Evolutionary conservation across 2,888 invertebrate species (phyloP), one percentile per base, ranked within the genome.

Genomic region (Phaedon cochleariae): DNA sequence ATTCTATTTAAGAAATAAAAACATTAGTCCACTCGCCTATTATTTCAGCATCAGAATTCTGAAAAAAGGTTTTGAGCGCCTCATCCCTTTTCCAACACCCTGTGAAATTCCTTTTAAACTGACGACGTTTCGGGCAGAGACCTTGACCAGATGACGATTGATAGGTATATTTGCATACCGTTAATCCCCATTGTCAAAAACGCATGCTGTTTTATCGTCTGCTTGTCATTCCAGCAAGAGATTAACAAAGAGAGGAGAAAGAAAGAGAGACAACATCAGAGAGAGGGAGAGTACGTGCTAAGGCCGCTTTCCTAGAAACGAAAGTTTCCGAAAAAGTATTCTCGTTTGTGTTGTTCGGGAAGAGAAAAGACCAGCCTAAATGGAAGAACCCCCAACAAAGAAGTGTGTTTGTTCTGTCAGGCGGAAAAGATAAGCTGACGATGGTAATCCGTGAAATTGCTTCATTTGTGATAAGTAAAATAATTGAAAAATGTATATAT

Each of bases 111-210:
- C n/a, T n/a, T n/a, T n/a, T 34, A 34, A 7, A 6, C 2, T 2
- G 34, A 34, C 34, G 12, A 34, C 2, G 12, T 34, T 12, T 12
- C 34, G 9, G 34, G 10, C 34, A 34, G 34, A 64, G 58, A 48
- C 55, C 64, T 31, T 65, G 59, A n/a, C 22, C 29, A 64, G 67
- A 68, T 64, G 65, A 71, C 57, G 67, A 64, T 61, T 64, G 69
- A 60, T 71, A 71, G n/a, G n/a, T n/a, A n/a, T n/a, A n/a, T 71
- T 71, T 71, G 71, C 71, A 71, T 71, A 69, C 64, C 63, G 68
- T 59, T 69, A 71, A 71, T 62, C 62, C 60, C 59, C 55, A 69
- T 69, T 71, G 68, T 71, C 69, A 62, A 65, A 68, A 66, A 64
- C 51, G 55, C 66, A 64, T 45, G 49, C 66, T 59, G 54, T 68